phyloP scores from a whole-genome alignment of 2,113 vertebrate species.

The Indicator indicator region DNA sequence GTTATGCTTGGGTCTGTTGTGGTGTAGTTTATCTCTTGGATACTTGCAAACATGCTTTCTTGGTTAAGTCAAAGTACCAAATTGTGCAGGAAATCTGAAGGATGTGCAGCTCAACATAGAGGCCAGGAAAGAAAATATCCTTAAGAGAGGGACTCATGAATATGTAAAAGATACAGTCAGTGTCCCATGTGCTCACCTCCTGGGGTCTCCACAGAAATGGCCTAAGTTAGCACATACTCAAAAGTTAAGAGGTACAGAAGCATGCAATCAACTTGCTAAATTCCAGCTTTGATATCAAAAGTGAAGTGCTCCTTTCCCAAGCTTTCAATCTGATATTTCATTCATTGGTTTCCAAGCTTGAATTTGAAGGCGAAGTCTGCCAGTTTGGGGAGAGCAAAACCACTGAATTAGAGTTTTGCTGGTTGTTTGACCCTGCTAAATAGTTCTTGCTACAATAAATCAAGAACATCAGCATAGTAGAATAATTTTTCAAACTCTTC shows the following conservation, averaged over 20 bases:
- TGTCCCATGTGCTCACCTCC: neutral
- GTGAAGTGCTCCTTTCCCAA: too few species aligned
- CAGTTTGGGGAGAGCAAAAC: neutral
- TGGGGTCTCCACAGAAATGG: neutral
- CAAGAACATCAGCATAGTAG: neutral
- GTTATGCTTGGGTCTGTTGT: neutral
- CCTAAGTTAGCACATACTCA: neutral
- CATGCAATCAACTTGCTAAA: neutral
- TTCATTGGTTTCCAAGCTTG: too few species aligned
- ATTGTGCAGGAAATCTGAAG: neutral
- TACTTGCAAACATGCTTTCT: neutral
- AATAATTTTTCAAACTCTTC: neutral
- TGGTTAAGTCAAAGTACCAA: neutral
- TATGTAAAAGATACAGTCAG: constrained; percentile 6
- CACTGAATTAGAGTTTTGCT: neutral
- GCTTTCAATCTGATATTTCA: too few species aligned
- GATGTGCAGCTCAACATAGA: neutral
- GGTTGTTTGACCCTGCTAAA: neutral
- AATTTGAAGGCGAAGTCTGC: neutral
- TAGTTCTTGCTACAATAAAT: neutral
- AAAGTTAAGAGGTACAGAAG: neutral
- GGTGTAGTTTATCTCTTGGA: neutral
- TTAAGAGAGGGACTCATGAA: neutral
- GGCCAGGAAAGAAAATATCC: neutral
- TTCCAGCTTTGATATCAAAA: neutral